These are phyloP conservation scores for Acrocyrtus sp. DNA, from an alignment of 2,888 invertebrate species.

Conservation along the genomic window DNA sequence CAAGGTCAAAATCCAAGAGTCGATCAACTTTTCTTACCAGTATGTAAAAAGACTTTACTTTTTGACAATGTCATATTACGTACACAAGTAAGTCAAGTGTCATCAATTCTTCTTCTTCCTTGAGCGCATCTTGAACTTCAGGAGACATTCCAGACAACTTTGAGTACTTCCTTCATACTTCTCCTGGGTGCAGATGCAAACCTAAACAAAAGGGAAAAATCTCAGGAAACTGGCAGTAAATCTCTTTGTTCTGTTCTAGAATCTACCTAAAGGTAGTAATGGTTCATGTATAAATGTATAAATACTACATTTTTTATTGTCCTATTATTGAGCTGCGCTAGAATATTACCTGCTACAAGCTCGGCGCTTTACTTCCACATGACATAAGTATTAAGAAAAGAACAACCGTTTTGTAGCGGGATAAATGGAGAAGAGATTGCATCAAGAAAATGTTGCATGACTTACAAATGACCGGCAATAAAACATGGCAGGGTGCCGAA, in stretches of 20 bases:
- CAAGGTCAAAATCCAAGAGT: neutral
- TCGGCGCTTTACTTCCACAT: neutral
- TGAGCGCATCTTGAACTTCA: neutral
- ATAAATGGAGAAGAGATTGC: slow-evolving; percentile 51
- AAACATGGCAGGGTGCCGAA: slow-evolving; percentile 60
- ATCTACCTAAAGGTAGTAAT: no score
- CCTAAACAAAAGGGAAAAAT: slow-evolving; percentile 3
- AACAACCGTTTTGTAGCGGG: slow-evolving; percentile 25
- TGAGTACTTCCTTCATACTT: neutral
- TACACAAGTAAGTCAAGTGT: neutral
- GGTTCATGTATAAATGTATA: neutral
- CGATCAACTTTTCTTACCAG: no score
- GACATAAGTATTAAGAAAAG: neutral
- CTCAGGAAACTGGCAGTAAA: no score
- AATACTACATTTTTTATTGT: neutral
- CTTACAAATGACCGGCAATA: slow-evolving; percentile 62
- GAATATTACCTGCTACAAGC: neutral
- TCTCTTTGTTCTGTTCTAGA: neutral
- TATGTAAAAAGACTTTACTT: neutral
- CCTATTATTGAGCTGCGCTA: neutral
- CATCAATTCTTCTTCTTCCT: no score
- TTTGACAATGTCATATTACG: neutral
- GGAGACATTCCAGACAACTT: neutral
- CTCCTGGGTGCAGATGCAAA: neutral
- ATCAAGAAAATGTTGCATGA: slow-evolving; percentile 58